A percentile compares a stretch with the other conserved stretches of the same genome.
phyloP scores from a whole-genome alignment of 2,797 vertebrate genomes.

The Cryptoprocta ferox region DNA sequence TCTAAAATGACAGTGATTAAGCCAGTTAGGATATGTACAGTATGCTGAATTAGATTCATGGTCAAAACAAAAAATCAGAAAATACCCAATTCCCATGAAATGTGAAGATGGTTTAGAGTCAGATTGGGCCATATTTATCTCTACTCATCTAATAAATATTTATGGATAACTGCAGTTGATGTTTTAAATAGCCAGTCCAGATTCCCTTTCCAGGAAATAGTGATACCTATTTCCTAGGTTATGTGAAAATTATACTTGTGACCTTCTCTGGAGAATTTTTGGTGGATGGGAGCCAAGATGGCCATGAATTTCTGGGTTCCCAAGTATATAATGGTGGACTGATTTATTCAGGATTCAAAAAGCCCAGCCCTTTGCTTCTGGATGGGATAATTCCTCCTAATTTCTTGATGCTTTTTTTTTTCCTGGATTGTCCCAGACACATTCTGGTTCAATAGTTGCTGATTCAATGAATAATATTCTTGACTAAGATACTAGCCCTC shows the following conservation, averaged over 20 bases:
- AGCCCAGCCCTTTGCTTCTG: not conserved
- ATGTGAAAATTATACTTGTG: not conserved
- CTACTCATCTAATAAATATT: constrained; percentile 2
- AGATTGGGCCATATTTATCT: not conserved
- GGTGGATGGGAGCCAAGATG: not conserved
- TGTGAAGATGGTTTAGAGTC: not conserved
- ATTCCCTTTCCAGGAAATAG: not conserved
- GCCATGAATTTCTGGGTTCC: not conserved
- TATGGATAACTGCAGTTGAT: not conserved
- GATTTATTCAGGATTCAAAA: not conserved
- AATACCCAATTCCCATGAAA: not conserved
- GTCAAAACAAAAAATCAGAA: constrained; percentile 1
- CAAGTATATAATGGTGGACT: not conserved
- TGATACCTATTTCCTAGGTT: not conserved
- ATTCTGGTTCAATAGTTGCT: not conserved
- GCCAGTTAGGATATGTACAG: not conserved
- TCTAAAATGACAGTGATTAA: constrained; percentile 46
- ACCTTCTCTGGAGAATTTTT: not conserved
- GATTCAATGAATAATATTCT: not conserved
- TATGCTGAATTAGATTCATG: not conserved
- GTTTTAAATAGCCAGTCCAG: not conserved
- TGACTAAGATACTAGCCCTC: not conserved
- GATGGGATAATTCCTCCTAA: not conserved
- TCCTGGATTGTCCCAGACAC: not conserved
- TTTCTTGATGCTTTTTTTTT: not conserved